phyloP scores from a whole-genome alignment of 2,888 invertebrate species.

The Trichopoda pennipes region DNA sequence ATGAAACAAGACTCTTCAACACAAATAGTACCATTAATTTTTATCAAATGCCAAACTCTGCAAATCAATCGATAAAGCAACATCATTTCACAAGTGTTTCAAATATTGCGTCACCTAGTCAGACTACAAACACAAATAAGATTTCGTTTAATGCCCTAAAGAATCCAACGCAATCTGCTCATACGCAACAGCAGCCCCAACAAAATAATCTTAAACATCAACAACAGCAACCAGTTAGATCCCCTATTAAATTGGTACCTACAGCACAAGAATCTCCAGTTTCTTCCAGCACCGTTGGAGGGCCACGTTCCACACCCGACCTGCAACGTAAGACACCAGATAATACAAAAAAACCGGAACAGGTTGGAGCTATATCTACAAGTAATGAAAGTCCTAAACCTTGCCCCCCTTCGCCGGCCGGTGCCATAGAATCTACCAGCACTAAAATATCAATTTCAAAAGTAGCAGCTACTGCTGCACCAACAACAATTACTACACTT shows the following conservation, averaged over 20 bases:
- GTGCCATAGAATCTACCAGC: slow-evolving; percentile 73
- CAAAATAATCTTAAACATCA: slow-evolving; percentile 35
- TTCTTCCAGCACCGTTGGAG: slow-evolving; percentile 74
- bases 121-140: slow-evolving; percentile 41
- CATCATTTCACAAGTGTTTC: slow-evolving; percentile 46
- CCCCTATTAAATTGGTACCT: slow-evolving; percentile 79
- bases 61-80: slow-evolving; percentile 40
- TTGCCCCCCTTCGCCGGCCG: slow-evolving; percentile 84
- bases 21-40: slow-evolving; percentile 36
- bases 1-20: slow-evolving; percentile 31
- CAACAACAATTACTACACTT: slow-evolving; percentile 71
- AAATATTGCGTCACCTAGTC: slow-evolving; percentile 44
- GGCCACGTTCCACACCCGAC: slow-evolving; percentile 71
- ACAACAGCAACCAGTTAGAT: slow-evolving; percentile 70
- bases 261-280: slow-evolving; percentile 80
- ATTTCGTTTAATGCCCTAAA: slow-evolving; percentile 26
- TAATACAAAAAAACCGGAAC: slow-evolving; percentile 86
- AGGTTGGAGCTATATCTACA: slow-evolving; percentile 92
- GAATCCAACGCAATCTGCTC: slow-evolving; percentile 14
- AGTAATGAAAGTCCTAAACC: slow-evolving; percentile 89
- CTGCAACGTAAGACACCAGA: slow-evolving; percentile 69
- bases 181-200: slow-evolving; percentile 8
- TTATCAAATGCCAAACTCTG: slow-evolving; percentile 55
- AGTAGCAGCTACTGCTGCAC: slow-evolving; percentile 67
- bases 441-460: slow-evolving; percentile 68